These are phyloP conservation scores for Exocentrus adspersus DNA, from an alignment of 2,888 invertebrate species.

Conservation along the genomic window DNA sequence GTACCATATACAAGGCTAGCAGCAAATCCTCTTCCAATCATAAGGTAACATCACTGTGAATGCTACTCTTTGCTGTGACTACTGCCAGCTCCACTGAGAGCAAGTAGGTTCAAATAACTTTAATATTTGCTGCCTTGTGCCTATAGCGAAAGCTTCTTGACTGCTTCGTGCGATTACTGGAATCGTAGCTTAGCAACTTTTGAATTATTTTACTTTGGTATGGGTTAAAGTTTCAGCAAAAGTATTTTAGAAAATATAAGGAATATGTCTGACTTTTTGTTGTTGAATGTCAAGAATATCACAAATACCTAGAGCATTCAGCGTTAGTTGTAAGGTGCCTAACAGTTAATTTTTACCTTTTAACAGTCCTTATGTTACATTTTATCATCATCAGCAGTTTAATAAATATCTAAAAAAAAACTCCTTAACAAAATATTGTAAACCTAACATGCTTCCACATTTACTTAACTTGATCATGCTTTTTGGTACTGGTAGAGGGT, in stretches of 20 bases:
- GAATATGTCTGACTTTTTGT: too few relatives aligned
- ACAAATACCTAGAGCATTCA: too few relatives aligned
- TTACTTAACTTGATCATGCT: slow-evolving; percentile 32
- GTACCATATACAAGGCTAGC: slow-evolving; percentile 80
- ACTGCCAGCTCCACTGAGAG: slow-evolving; percentile 46
- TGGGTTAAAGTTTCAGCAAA: too few relatives aligned
- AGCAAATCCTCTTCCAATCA: slow-evolving; percentile 69
- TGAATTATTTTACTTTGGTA: not conserved
- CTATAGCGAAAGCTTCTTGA: slow-evolving; percentile 15
- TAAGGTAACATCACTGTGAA: slow-evolving; percentile 72
- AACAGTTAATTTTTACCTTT: too few relatives aligned
- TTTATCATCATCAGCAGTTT: too few relatives aligned
- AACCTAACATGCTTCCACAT: not conserved
- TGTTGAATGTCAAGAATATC: too few relatives aligned
- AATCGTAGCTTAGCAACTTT: not conserved
- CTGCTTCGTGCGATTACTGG: slow-evolving; percentile 10
- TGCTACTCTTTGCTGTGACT: slow-evolving; percentile 33
- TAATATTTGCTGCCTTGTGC: slow-evolving; percentile 20
- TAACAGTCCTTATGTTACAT: too few relatives aligned
- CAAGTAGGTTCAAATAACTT: slow-evolving; percentile 55
- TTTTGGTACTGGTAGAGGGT: slow-evolving; percentile 56
- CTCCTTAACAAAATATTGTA: too few relatives aligned
- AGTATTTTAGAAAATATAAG: too few relatives aligned
- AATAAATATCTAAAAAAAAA: too few relatives aligned
- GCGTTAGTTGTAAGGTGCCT: too few relatives aligned